A percentile compares a stretch with the other conserved stretches of the same genome.
These are phyloP conservation scores for Lucinisca nassula DNA, from an alignment of 2,888 invertebrate genomes.

Conservation along the genomic window DNA sequence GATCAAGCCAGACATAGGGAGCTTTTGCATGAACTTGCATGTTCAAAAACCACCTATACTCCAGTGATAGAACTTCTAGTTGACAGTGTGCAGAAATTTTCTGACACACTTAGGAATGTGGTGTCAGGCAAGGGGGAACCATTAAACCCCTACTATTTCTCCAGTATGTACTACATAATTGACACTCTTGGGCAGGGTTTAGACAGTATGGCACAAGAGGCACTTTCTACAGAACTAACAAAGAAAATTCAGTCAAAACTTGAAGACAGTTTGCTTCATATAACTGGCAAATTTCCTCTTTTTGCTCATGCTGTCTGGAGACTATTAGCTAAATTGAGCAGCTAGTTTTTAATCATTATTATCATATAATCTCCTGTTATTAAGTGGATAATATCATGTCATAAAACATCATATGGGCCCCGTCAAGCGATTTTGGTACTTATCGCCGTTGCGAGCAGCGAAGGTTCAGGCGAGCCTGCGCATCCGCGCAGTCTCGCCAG, in stretches of 20 bases:
- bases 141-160: slow-evolving; percentile 20
- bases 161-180: slow-evolving; percentile 50
- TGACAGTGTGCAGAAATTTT: slow-evolving; percentile 24
- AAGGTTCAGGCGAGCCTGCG: too few species aligned
- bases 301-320: slow-evolving; percentile 67
- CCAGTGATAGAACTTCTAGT: slow-evolving; percentile 9
- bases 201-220: background rate
- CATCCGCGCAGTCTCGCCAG: too few species aligned
- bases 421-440: too few species aligned
- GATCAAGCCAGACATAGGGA: background rate
- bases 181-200: slow-evolving; percentile 27
- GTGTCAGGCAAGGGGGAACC: background rate
- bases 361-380: too few species aligned
- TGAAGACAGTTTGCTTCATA: slow-evolving; percentile 54
- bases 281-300: slow-evolving; percentile 60
- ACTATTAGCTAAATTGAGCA: slow-evolving; percentile 36
- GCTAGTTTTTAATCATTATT: too few species aligned
- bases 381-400: too few species aligned
- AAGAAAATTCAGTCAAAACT: slow-evolving; percentile 18
- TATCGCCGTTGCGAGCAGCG: too few species aligned
- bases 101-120: slow-evolving; percentile 6
- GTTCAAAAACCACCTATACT: background rate
- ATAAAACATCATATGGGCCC: too few species aligned
- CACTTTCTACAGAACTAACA: slow-evolving; percentile 10
- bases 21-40: background rate